Evolutionary conservation across 2,113 vertebrate genomes (phyloP), one percentile per base, ranked within the genome.

Genomic region (Gasterosteus aculeatus): DNA sequence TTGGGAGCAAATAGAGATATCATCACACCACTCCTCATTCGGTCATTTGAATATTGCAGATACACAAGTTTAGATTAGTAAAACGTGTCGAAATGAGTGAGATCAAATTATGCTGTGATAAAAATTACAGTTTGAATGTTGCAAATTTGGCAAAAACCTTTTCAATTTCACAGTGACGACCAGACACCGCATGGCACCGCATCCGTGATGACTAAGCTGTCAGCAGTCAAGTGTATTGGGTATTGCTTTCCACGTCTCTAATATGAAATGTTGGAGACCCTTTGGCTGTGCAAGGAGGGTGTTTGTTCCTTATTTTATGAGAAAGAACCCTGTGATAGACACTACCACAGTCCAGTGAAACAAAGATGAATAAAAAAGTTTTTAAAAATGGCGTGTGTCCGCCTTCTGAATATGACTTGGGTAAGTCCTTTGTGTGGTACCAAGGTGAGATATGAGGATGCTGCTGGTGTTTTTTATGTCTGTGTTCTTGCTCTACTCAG

Each of bases 261-360:
- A 41, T 29, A 60, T 51, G 5, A 67, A 61, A n/a, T 41, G 47
- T 53, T 79, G 49, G 18, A 66, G 14, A 63, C 7, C 35, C 10
- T 65, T 35, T 61, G 18, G 41, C 63, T 39, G 47, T 66, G 65
- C 62, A 47, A 57, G 19, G 7, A 44, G 16, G 16, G 14, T 22
- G 3, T 66, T 54, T 49, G 26, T 78, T 91, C 22, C 81, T 87
- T 86, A 80, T 83, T 88, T 81, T 56, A 89, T 87, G 38, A 60
- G 53, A 29, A 42, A 51, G 22, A 83, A 78, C 75, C 75, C 69
- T 75, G 26, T 72, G 69, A 79, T 77, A 47, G 51, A 38, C 35
- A 61, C 2, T 69, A 72, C 73, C 59, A 31, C 22, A 1, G 58
- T 63, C 51, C 2, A 65, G 31, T 70, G 61, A 75, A 81, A 75